Conservation (phyloP, 2,797 vertebrate species). For the Podarcis lilfordi region DNA sequence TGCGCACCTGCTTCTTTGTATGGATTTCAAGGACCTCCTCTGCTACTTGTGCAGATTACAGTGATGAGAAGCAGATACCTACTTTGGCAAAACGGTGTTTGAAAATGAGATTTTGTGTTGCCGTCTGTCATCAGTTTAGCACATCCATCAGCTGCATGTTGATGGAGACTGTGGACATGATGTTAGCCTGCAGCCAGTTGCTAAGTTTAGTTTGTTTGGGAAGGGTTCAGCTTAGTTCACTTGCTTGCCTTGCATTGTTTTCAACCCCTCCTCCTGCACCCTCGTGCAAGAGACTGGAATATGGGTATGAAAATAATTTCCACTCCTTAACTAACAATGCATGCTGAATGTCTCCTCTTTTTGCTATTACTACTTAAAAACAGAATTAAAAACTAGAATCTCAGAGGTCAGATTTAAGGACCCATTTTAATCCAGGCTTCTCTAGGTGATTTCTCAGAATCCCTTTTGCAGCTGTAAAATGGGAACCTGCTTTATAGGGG, state of each 20-base stretch:
- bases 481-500: not conserved
- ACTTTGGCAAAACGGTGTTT: conserved; percentile 42
- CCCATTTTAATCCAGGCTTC: not conserved
- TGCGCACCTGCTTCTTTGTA: conserved; percentile 5
- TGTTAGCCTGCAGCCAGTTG: conserved; percentile 70
- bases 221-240: conserved; percentile 68
- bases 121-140: conserved; percentile 57
- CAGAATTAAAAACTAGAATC: not conserved
- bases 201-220: conserved; percentile 68
- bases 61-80: conserved; percentile 21
- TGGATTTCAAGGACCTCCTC: not conserved
- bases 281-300: conserved; percentile 30
- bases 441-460: not conserved
- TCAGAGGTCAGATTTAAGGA: not conserved
- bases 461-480: not conserved
- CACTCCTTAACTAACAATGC: conserved; percentile 50
- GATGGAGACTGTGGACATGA: conserved; percentile 63
- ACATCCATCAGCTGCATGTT: conserved; percentile 52
- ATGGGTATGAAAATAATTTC: conserved; percentile 34
- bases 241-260: conserved; percentile 45
- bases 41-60: conserved; percentile 15
- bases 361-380: conserved; percentile 15
- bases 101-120: conserved; percentile 42
- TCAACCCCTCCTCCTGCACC: not conserved
- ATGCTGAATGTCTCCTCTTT: conserved; percentile 47